These are phyloP conservation scores for Ailurus styani DNA, from an alignment of 2,113 vertebrate genomes.

Conservation along the genomic window DNA sequence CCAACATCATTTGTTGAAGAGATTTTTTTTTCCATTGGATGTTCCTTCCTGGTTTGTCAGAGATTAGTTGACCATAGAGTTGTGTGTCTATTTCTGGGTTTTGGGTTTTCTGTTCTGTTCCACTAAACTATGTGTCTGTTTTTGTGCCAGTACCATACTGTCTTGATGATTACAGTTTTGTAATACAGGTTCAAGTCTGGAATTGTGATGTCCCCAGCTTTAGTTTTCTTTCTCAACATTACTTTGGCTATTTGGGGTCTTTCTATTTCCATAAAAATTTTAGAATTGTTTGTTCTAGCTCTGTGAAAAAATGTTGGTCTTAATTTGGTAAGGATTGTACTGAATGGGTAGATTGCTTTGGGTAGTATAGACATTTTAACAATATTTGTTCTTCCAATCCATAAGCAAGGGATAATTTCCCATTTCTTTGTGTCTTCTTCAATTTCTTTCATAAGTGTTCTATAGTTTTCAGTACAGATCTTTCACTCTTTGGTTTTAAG, in stretches of 20 bases:
- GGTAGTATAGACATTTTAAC: too few species aligned
- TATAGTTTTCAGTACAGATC: too few species aligned
- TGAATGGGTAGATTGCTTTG: too few species aligned
- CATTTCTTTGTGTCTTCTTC: too few species aligned
- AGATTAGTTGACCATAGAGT: not conserved
- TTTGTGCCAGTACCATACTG: not conserved
- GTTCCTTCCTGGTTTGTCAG: not conserved
- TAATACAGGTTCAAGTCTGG: not conserved
- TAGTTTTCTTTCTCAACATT: not conserved
- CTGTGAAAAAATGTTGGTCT: too few species aligned
- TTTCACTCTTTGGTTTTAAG: too few species aligned
- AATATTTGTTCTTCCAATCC: too few species aligned
- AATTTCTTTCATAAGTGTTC: too few species aligned
- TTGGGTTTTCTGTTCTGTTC: not conserved
- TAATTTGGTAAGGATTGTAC: too few species aligned
- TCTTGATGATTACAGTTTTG: not conserved
- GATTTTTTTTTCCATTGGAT: not conserved
- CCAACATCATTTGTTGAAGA: not conserved
- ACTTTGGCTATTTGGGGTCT: not conserved
- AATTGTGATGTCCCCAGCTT: not conserved
- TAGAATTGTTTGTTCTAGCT: not conserved
- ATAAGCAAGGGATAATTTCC: too few species aligned
- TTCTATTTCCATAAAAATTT: not conserved
- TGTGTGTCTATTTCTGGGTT: not conserved
- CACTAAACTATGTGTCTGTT: not conserved